phyloP scores from a whole-genome alignment of 2,888 invertebrate genomes.

The Meandrusa payeni region DNA sequence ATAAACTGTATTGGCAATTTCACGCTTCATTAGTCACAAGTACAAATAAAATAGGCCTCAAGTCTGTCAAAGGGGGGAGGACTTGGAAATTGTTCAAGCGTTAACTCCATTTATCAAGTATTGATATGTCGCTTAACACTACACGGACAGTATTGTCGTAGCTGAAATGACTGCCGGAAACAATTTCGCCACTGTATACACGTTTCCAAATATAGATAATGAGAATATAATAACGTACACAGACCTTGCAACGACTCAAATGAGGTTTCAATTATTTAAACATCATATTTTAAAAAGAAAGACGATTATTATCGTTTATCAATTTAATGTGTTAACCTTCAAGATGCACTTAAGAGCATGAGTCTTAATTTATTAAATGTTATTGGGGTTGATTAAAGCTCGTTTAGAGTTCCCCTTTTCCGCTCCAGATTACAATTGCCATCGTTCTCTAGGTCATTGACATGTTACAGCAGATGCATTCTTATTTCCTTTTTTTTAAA shows the following conservation, averaged over 20 bases:
- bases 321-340: no score
- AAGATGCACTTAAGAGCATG: no score
- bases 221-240: no score
- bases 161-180: not conserved
- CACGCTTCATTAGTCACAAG: slow-evolving; percentile 10
- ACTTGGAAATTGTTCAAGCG: slow-evolving; percentile 8
- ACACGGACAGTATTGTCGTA: not conserved
- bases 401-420: slow-evolving; percentile 12
- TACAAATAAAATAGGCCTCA: slow-evolving; percentile 8
- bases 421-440: slow-evolving; percentile 13
- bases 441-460: slow-evolving; percentile 27
- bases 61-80: slow-evolving; percentile 9
- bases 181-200: not conserved
- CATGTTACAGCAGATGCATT: slow-evolving; percentile 28
- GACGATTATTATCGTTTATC: no score
- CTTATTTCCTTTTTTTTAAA: no score
- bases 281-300: no score
- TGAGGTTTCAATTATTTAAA: no score
- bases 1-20: slow-evolving; percentile 1
- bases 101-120: slow-evolving; percentile 16
- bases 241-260: no score
- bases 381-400: slow-evolving; percentile 4
- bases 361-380: slow-evolving; percentile 9
- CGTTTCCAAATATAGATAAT: not conserved
- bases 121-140: slow-evolving; percentile 6